Base-by-base conservation (phyloP, 2,113 vertebrate genomes). In the Rhinopithecus roxellana region DNA sequence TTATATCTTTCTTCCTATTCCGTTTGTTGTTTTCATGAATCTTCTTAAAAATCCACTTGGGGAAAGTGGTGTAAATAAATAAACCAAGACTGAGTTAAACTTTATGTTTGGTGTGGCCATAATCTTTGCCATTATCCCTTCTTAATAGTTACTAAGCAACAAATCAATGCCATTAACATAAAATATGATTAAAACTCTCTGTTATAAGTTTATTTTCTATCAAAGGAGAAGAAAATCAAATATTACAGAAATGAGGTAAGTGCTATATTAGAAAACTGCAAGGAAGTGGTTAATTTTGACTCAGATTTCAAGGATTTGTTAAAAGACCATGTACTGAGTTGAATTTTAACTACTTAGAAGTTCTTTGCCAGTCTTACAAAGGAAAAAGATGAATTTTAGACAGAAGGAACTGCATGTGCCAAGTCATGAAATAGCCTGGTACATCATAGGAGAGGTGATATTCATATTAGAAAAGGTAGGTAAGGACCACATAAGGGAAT, bases 291-390 rank as follows among this genome's bases (percentile, higher is more conserved):
- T 43, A 77, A 84, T 81, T 89, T 90, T 96, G 23, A 22, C 43
- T 77, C 84, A 78, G 22, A 88, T 92, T 90, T 89, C 45, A 86
- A 79, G 35, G 8, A 69, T n/a, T 38, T 48, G 69, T 84, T 85
- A 43, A 96, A 95, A 81, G 40, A 85, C 4, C 5, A 67, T 74
- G 22, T 90, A 83, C 35, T 90, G 86, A 94, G 57, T 88, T 89
- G 43, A 80, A 32, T 81, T 38, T 84, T 70, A 12, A 83, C 59
- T 90, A 43, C 11, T 43, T 40, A 61, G 45, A 32, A 55, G 52
- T 90, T 90, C 59, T 79, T 94, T 93, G 18, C 27, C 27, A 30
- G 52, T 20, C 48, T 40, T 40, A 32, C 3, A 59, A 93, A 89
- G 18, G 25, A 70, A 83, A 83, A 32, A 45, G 4, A 8, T 87